Base-by-base conservation (phyloP, 2,797 vertebrate genomes). In the Iguana delicatissima region DNA sequence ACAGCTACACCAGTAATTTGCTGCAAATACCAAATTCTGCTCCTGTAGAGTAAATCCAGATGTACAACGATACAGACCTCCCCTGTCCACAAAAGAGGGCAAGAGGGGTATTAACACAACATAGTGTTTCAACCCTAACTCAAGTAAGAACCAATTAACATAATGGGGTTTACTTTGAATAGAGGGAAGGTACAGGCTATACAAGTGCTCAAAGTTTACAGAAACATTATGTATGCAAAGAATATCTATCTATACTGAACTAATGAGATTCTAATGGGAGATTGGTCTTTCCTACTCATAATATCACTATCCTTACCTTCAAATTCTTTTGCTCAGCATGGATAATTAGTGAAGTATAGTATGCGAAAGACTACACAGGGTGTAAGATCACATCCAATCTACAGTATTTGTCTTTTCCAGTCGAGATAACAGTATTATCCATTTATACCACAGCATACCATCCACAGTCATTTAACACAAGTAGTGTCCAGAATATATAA, bases 391-490 rank as follows among this genome's bases (percentile, higher is more conserved):
- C 32, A 62, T 62, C 13, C 4, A 81, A 82, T 62, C 6, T 67
- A 46, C 42, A 46, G 42, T 46, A 32, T 83, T 87, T 77, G 42
- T 42, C n/a, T 83, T 90, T 42, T 7, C 59, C n/a, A 67, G 46
- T 6, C 46, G 35, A 64, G 38, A 24, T 4, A 72, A 89, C 10
- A 69, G 62, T 32, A 62, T 14, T 72, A 80, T 16, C 13, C 18
- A 89, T 85, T 74, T 85, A 85, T 69, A 57, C 26, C 2, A 59
- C 5, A 69, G 32, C 4, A 32, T 79, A 55, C 32, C 12, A 38
- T 57, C 42, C 46, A 24, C 74, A 32, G 13, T 42, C n/a, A 84
- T 84, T 89, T 84, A 79, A 89, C 5, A 32, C 13, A 84, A 84
- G 72, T 57, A 8, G n/a, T 42, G 12, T 38, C 35, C 35, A 80